Evolutionary conservation across 2,888 invertebrate species (phyloP).

Genomic region (Gonocerus acuteangulatus): DNA sequence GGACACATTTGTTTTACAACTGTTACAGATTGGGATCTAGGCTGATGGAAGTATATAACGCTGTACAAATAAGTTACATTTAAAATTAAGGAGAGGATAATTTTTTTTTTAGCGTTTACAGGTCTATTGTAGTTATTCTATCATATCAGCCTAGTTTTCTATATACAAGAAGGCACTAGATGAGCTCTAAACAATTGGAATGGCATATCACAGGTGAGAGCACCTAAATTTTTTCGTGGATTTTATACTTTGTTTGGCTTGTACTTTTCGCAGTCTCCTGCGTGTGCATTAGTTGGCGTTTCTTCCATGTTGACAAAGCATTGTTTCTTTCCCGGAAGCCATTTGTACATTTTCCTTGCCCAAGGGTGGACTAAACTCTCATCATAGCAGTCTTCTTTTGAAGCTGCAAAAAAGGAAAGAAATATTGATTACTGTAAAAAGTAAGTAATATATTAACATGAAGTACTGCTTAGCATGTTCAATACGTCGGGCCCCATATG

Average conservation of each 20-base stretch:
- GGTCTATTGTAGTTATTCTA: no score
- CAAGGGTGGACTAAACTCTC: constrained; percentile 59
- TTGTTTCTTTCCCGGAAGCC: constrained; percentile 48
- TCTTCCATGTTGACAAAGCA: constrained; percentile 33
- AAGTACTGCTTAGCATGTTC: no score
- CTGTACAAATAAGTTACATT: no score
- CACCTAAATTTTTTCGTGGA: constrained; percentile 17
- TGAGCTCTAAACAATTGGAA: constrained; percentile 18
- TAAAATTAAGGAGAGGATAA: no score
- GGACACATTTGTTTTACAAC: no score
- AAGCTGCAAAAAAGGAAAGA: constrained; percentile 42
- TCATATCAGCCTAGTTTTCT: no score
- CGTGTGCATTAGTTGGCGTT: constrained; percentile 18
- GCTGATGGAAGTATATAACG: no score
- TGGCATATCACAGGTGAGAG: constrained; percentile 26
- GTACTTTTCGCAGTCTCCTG: constrained; percentile 29
- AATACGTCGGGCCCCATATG: background rate
- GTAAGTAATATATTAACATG: background rate
- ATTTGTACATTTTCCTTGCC: constrained; percentile 52
- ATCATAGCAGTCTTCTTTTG: constrained; percentile 56
- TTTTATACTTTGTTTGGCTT: constrained; percentile 18
- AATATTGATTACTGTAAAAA: background rate
- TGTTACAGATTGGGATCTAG: no score
- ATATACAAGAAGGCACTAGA: constrained; percentile 10
- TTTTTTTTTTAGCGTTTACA: no score